Base-by-base conservation (phyloP, 37 sponge, comb jelly and placozoan genomes). In the Geodia barretti region DNA sequence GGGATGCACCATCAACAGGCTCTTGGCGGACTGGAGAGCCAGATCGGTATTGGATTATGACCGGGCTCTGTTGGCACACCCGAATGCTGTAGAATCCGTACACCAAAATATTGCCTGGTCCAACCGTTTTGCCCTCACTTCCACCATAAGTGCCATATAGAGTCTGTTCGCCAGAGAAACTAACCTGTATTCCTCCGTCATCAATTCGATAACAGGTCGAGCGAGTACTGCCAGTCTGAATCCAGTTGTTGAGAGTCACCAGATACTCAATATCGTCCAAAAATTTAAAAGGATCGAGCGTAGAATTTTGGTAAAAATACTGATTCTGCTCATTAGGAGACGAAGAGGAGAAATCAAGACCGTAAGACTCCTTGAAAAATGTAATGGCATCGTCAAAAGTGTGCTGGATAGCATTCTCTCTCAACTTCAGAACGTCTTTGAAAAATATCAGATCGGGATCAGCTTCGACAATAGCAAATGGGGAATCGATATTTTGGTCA, bases 91-190 rank as follows among this genome's bases (percentile, higher is more conserved):
- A 62, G 8, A 62, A 62, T 3, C 7, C 9, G 64, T 62, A 62
- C n/a, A 28, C 64, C n/a, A 62, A 28, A 62, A 28, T 28, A 28
- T 62, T 28, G 26, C 64, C 64, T 28, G 64, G 64, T 28, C n/a
- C n/a, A 28, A n/a, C 26, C 4, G 64, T n/a, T 5, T 2, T n/a
- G n/a, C 64, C 64, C 26, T 62, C 7, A 28, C 26, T 28, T 62
- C 64, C 64, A 62, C 64, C 64, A 62, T 62, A 62, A 5, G 64
- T 2, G n/a, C 64, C 64, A 62, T 62, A 5, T 5, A 62, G 64
- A n/a, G 26, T 62, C 64, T 62, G 64, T 28, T 62, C 7, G n/a
- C 64, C 64, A 62, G 26, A 28, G 64, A 62, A 62, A 28, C 26
- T 28, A 62, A 62, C 64, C 4, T n/a, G n/a, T 3, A 62, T n/a